phyloP scores from a whole-genome alignment of 1,140 invertebrate species.

The Drosophila bifasciata region DNA sequence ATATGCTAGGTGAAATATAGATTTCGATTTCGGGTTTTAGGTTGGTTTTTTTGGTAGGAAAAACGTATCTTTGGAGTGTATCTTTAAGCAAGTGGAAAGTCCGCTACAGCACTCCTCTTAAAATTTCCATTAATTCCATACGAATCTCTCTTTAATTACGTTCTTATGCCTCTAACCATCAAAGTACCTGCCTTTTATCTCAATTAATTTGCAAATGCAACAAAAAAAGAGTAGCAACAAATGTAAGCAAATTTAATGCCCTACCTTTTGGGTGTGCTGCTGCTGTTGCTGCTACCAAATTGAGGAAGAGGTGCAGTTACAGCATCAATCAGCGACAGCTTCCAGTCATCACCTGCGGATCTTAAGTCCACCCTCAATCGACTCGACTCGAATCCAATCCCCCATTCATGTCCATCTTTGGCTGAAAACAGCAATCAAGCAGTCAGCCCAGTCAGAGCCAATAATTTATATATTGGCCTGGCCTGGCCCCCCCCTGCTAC shows the following conservation, averaged over 20 bases:
- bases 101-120: no score
- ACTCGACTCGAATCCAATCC: conserved; percentile 6
- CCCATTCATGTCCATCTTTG: conserved; percentile 63
- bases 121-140: not conserved
- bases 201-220: conserved; percentile 62
- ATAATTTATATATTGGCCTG: conserved; percentile 41
- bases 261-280: conserved; percentile 52
- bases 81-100: no score
- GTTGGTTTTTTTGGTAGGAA: no score
- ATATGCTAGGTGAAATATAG: not conserved
- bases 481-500: conserved; percentile 1
- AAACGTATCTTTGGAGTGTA: no score
- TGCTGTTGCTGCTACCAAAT: conserved; percentile 42
- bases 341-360: conserved; percentile 39
- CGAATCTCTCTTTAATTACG: not conserved
- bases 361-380: conserved; percentile 11
- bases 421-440: conserved; percentile 42
- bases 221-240: conserved; percentile 27
- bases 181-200: conserved; percentile 5
- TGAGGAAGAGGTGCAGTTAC: conserved; percentile 70
- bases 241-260: conserved; percentile 36
- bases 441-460: conserved; percentile 25
- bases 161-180: no score
- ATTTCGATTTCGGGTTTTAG: no score
- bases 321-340: conserved; percentile 12